Evolutionary conservation across 2,888 invertebrate genomes (phyloP).

Genomic region (Drosophila anomalata): DNA sequence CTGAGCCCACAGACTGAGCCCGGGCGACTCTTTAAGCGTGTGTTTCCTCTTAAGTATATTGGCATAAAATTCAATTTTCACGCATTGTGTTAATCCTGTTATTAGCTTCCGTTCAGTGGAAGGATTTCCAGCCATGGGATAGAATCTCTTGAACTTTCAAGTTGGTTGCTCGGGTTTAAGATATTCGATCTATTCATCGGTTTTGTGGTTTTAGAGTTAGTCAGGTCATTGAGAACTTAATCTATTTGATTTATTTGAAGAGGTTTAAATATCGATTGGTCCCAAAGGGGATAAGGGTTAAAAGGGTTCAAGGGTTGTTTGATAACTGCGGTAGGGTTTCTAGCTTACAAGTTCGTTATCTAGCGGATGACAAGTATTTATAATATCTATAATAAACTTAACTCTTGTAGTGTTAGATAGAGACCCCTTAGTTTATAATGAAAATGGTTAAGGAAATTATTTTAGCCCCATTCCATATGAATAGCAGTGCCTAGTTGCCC

Average conservation of each 20-base stretch:
- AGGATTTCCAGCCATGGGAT: constrained; percentile 49
- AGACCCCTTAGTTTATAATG: not conserved
- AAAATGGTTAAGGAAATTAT: constrained; percentile 3
- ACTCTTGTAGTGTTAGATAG: too few species aligned
- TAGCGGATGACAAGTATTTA: not conserved
- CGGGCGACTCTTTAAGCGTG: constrained; percentile 65
- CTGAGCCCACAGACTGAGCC: not conserved
- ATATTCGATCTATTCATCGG: not conserved
- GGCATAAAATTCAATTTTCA: constrained; percentile 79
- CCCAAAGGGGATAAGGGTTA: not conserved
- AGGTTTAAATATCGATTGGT: constrained; percentile 1
- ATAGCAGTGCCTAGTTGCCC: not conserved
- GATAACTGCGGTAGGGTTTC: too few species aligned
- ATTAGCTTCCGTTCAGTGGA: constrained; percentile 62
- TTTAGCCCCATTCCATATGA: not conserved
- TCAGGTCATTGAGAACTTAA: not conserved
- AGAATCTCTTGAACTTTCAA: constrained; percentile 13
- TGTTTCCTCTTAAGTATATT: constrained; percentile 51
- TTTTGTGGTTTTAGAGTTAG: not conserved
- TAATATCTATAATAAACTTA: too few species aligned
- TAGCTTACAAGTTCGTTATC: not conserved
- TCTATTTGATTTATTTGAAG: constrained; percentile 1
- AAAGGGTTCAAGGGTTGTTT: not conserved
- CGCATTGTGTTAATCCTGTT: constrained; percentile 78
- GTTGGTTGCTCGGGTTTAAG: not conserved